Evolutionary conservation across 2,797 vertebrate species (phyloP).

Genomic region (Tapera naevia): DNA sequence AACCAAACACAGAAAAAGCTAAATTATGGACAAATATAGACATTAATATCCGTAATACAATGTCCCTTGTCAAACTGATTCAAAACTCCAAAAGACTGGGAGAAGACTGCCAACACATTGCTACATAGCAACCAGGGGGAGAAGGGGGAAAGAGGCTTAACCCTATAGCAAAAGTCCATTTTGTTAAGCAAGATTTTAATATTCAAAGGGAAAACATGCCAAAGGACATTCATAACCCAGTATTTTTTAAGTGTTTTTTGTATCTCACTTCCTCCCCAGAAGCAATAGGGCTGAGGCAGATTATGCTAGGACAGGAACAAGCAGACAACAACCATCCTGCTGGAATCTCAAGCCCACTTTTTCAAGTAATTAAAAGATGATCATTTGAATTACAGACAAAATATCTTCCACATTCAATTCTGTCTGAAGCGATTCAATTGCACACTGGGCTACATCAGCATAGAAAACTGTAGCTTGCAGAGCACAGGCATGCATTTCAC

Average conservation of each 20-base stretch:
- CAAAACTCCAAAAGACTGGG: neutral
- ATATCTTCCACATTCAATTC: neutral
- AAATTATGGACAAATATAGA: neutral
- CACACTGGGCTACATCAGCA: neutral
- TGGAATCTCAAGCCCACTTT: neutral
- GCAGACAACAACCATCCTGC: neutral
- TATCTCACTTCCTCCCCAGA: neutral
- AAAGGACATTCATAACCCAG: neutral
- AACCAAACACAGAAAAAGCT: constrained; percentile 14
- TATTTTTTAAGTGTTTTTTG: neutral
- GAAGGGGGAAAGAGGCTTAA: neutral
- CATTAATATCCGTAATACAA: neutral
- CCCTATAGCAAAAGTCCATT: neutral
- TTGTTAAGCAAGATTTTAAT: neutral
- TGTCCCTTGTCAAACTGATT: neutral
- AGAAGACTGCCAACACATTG: neutral
- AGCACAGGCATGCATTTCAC: neutral
- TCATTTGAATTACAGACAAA: neutral
- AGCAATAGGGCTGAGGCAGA: neutral
- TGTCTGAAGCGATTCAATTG: neutral
- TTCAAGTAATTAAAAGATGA: neutral
- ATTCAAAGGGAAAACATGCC: neutral
- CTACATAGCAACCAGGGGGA: neutral
- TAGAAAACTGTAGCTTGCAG: neutral
- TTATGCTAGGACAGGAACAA: neutral